Base-by-base conservation (phyloP, 2,113 vertebrate genomes). In the Archocentrus centrarchus region DNA sequence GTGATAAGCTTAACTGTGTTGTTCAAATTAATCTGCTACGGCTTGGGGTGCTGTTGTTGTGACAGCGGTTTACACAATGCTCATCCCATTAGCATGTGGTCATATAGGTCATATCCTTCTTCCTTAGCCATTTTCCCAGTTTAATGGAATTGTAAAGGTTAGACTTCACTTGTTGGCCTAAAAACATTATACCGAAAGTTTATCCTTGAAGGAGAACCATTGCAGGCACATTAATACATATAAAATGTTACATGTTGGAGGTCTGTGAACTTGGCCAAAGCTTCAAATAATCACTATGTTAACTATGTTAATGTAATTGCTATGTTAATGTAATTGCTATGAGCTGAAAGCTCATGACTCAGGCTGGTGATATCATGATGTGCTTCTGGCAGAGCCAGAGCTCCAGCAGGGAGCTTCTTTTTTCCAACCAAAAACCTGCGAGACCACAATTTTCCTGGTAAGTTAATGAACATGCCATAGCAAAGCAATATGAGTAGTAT, bases 241-340 rank as follows among this genome's bases (percentile, higher is more conserved):
- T 55, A n/a, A n/a, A 9, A 20, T 9, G 47, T 9, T 73, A 3
- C 6, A 2, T 9, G 47, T 14, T 73, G 47, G 47, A 73, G 11
- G 11, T 73, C 53, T 44, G 32, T 73, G 68, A 18, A 7, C 17
- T 18, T 53, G 17, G 50, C 6, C 50, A 53, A 30, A 73, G 44
- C 11, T 73, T 73, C 68, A 73, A 55, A 27, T 73, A 53, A 32
- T 73, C 47, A n/a, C n/a, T n/a, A n/a, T n/a, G n/a, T n/a, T n/a
- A n/a, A n/a, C n/a, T n/a, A n/a, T n/a, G n/a, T n/a, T n/a, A n/a
- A n/a, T 20, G 66, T 53, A 24, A 17, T 50, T 24, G 63, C 24
- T 70, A 6, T 70, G 44, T n/a, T n/a, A n/a, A n/a, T 20, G 66
- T 53, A 24, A 17, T 50, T 24, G 63, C 24, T 70, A 6, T 70